Percentiles rank a stretch among this genome's conserved stretches.
These are phyloP conservation scores for Halcyon chelicuti DNA, from an alignment of 2,797 vertebrate genomes.

Conservation along the genomic window DNA sequence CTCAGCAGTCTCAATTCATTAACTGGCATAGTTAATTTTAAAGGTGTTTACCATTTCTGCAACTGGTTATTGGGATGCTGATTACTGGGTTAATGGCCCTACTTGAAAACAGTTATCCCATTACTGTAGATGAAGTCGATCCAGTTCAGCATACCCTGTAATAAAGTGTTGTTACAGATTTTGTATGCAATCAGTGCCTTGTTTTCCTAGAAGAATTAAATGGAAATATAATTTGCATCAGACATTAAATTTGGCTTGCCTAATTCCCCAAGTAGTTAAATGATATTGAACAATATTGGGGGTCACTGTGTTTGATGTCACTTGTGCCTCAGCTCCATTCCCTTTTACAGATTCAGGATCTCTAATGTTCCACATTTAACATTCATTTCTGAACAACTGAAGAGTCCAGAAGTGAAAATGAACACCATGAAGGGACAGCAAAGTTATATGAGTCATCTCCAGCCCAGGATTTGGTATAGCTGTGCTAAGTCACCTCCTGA, in stretches of 20 bases:
- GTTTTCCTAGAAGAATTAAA: not conserved
- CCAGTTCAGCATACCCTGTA: not conserved
- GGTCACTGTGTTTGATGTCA: not conserved
- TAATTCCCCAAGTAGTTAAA: not conserved
- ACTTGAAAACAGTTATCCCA: not conserved
- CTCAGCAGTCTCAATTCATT: not conserved
- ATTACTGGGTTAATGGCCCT: not conserved
- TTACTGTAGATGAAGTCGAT: not conserved
- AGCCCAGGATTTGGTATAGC: not conserved
- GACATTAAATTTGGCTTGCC: not conserved
- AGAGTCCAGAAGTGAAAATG: not conserved
- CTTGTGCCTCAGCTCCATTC: not conserved
- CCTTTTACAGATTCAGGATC: not conserved
- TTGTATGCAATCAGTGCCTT: not conserved
- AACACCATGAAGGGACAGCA: not conserved
- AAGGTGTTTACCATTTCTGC: not conserved
- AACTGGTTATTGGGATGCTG: slow-evolving; percentile 3
- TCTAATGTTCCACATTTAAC: not conserved
- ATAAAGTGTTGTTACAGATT: not conserved
- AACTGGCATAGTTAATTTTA: not conserved
- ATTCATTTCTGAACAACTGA: not conserved
- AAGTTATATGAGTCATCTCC: not conserved
- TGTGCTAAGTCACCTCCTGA: not conserved
- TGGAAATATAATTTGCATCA: not conserved
- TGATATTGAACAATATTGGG: not conserved